phyloP scores from a whole-genome alignment of 2,888 invertebrate species.

The Eilema griseolum region DNA sequence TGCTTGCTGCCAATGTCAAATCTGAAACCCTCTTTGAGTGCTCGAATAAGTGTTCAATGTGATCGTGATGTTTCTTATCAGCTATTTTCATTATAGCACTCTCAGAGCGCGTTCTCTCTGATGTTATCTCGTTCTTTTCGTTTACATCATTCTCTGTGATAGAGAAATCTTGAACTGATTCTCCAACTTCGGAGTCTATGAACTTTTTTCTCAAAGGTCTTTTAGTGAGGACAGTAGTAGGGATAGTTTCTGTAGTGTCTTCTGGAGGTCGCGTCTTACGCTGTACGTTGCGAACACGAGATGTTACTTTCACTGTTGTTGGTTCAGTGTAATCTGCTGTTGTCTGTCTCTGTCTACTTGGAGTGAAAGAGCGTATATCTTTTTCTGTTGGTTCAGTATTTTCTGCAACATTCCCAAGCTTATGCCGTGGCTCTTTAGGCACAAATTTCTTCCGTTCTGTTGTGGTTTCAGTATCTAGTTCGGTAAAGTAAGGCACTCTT shows the following conservation, averaged over 20 bases:
- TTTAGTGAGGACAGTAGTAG: constrained; percentile 67
- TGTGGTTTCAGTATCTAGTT: constrained; percentile 74
- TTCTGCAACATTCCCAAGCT: constrained; percentile 64
- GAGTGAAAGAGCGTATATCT: constrained; percentile 67
- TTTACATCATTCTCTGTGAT: constrained; percentile 72
- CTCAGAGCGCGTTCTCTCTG: constrained; percentile 82
- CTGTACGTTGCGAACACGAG: constrained; percentile 75
- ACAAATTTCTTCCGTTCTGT: constrained; percentile 85
- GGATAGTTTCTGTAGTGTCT: constrained; percentile 69
- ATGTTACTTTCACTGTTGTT: constrained; percentile 77
- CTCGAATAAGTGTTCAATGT: constrained; percentile 78
- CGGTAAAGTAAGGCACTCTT: constrained; percentile 72
- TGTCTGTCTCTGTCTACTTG: constrained; percentile 72
- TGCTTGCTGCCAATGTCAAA: constrained; percentile 91
- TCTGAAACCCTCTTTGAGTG: constrained; percentile 91
- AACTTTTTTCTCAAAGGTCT: constrained; percentile 76
- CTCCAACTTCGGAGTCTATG: constrained; percentile 74
- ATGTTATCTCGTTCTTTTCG: constrained; percentile 74
- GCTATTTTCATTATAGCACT: constrained; percentile 87
- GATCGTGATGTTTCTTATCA: constrained; percentile 82
- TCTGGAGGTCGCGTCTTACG: constrained; percentile 77
- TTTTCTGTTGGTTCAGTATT: constrained; percentile 72
- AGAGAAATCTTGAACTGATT: constrained; percentile 76
- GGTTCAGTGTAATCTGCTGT: constrained; percentile 70
- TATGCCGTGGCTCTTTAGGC: constrained; percentile 82